Conservation (phyloP, 2,113 vertebrate species). For the Zosterops japonicus region DNA sequence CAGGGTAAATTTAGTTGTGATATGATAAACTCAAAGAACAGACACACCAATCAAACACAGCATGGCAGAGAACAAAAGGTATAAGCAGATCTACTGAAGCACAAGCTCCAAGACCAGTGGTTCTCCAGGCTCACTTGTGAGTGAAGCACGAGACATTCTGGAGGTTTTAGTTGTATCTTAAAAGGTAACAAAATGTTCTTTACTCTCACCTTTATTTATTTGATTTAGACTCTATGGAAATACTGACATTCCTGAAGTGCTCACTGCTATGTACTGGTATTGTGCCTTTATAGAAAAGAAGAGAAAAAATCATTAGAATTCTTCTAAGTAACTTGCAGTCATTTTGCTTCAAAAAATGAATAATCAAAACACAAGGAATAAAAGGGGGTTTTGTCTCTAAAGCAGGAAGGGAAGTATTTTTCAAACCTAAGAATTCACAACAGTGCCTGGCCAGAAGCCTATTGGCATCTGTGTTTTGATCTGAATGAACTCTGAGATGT, state of each 20-base stretch:
- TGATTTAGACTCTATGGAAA: not conserved
- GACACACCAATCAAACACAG: not conserved
- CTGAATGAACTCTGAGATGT: constrained; percentile 25
- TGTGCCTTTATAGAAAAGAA: not conserved
- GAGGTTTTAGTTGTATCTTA: not conserved
- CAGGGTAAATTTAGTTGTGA: not conserved
- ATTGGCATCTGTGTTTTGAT: constrained; percentile 33
- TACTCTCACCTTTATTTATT: not conserved
- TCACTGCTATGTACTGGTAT: not conserved
- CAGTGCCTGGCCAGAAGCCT: constrained; percentile 30
- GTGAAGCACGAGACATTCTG: not conserved
- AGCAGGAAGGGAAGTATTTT: constrained; percentile 54
- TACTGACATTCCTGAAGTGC: not conserved
- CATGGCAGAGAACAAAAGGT: not conserved
- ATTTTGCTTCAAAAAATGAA: constrained; percentile 40
- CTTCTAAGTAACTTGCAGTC: not conserved
- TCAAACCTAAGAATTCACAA: constrained; percentile 48
- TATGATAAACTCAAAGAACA: not conserved
- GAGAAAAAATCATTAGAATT: constrained; percentile 25
- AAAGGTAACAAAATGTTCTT: not conserved
- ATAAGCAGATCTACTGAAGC: not conserved
- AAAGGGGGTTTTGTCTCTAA: constrained; percentile 27
- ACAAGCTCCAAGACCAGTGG: not conserved
- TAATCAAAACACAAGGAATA: constrained; percentile 44
- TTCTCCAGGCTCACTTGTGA: not conserved